Percentiles rank a stretch among this genome's conserved stretches.
These are phyloP conservation scores for Lysandra bellargus DNA, from an alignment of 2,888 invertebrate genomes.

Conservation along the genomic window DNA sequence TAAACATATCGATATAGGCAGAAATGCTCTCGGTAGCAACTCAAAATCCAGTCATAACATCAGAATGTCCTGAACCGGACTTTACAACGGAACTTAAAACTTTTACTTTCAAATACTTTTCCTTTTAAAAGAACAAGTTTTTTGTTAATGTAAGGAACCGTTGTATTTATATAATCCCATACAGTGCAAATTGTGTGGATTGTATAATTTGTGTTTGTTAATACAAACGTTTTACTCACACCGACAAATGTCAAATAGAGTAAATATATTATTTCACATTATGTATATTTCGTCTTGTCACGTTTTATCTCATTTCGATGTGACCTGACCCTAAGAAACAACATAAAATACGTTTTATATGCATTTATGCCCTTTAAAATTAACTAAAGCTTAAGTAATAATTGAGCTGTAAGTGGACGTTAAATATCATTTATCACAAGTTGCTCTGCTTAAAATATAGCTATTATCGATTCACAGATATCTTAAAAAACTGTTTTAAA, in stretches of 20 bases:
- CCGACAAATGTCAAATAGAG: too few relatives aligned
- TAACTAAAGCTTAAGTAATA: conserved; percentile 33
- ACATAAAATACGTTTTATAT: not conserved
- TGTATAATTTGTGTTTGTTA: not conserved
- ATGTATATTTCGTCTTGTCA: not conserved
- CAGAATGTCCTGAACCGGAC: not conserved
- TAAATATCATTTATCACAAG: conserved; percentile 5
- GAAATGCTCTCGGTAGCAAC: not conserved
- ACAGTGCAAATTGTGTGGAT: too few relatives aligned
- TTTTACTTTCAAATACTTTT: not conserved
- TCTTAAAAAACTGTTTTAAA: not conserved
- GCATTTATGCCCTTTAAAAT: not conserved
- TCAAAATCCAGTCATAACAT: not conserved
- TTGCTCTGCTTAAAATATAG: not conserved
- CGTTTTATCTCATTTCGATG: not conserved
- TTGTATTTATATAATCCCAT: too few relatives aligned
- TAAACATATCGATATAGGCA: not conserved
- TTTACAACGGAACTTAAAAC: not conserved
- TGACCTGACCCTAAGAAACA: not conserved
- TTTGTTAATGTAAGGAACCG: not conserved
- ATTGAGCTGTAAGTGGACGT: conserved; percentile 17
- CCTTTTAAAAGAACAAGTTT: not conserved
- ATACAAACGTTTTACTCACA: too few relatives aligned
- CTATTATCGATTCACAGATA: not conserved
- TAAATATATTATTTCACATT: too few relatives aligned